Evolutionary conservation across 2,888 invertebrate genomes (phyloP).

Genomic region (Pandemis cinnamomeana): DNA sequence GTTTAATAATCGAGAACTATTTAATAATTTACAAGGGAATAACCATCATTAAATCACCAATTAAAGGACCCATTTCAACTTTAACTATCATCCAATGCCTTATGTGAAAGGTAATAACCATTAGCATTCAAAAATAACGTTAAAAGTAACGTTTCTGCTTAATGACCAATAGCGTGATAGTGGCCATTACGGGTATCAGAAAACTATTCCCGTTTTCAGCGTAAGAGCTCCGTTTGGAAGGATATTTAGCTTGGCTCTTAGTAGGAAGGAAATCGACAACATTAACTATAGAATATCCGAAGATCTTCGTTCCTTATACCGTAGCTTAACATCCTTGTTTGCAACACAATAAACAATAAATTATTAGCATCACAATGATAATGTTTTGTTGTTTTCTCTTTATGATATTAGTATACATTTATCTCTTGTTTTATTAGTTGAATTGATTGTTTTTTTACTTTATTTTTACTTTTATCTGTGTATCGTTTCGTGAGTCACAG

Average conservation of each 20-base stretch:
- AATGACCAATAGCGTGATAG: conserved; percentile 46
- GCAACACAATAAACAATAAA: too few relatives aligned
- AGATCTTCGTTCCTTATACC: too few relatives aligned
- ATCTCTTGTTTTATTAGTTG: too few relatives aligned
- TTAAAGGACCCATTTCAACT: not conserved
- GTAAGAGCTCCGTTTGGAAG: conserved; percentile 23
- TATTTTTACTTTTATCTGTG: too few relatives aligned
- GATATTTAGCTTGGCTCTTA: conserved; percentile 3
- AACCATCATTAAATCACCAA: not conserved
- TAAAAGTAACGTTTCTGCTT: conserved; percentile 37
- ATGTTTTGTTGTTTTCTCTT: too few relatives aligned
- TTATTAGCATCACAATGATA: too few relatives aligned
- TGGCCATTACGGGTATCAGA: conserved; percentile 41
- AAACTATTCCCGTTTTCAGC: conserved; percentile 40
- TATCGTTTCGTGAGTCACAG: too few relatives aligned
- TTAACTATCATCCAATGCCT: not conserved
- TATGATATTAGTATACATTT: too few relatives aligned
- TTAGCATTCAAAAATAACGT: conserved; percentile 40
- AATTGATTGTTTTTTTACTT: too few relatives aligned
- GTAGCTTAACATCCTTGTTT: too few relatives aligned
- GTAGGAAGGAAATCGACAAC: not conserved
- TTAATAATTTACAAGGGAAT: not conserved
- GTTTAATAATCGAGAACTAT: too few relatives aligned
- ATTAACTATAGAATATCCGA: too few relatives aligned
- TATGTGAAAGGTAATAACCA: conserved; percentile 32